phyloP scores from a whole-genome alignment of 2,888 invertebrate genomes.

The Thymelicus sylvestris region DNA sequence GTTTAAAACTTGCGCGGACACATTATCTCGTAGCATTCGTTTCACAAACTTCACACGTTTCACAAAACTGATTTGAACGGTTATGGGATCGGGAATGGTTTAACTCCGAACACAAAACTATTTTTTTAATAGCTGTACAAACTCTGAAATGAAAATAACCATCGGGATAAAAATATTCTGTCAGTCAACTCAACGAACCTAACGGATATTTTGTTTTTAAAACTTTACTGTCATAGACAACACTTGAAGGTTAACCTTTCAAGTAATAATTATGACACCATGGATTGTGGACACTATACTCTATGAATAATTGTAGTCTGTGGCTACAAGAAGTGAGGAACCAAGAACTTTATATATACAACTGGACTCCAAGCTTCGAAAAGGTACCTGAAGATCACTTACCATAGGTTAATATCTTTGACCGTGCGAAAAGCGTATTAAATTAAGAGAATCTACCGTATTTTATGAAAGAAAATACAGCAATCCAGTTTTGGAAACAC shows the following conservation, averaged over 20 bases:
- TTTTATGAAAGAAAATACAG: no score
- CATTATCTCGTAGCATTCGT: constrained; percentile 67
- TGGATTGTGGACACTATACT: not conserved
- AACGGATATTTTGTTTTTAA: constrained; percentile 40
- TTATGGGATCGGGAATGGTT: not conserved
- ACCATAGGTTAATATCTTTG: no score
- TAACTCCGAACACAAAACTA: constrained; percentile 30
- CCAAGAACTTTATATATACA: no score
- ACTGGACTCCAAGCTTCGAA: no score
- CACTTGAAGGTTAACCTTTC: not conserved
- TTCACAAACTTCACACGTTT: not conserved
- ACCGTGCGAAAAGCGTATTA: no score
- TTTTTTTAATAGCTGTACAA: constrained; percentile 22
- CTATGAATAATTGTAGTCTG: no score
- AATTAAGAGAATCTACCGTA: no score
- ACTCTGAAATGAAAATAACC: constrained; percentile 23
- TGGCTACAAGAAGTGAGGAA: no score
- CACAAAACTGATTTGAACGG: not conserved
- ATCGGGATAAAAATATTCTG: constrained; percentile 26
- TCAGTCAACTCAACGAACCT: constrained; percentile 27
- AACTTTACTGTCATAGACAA: constrained; percentile 17
- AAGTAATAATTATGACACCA: no score
- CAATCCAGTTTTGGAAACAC: no score
- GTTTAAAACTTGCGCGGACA: constrained; percentile 49
- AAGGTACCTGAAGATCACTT: no score